Evolutionary conservation across 2,888 invertebrate species (phyloP).

Genomic region (Athalia cordata): DNA sequence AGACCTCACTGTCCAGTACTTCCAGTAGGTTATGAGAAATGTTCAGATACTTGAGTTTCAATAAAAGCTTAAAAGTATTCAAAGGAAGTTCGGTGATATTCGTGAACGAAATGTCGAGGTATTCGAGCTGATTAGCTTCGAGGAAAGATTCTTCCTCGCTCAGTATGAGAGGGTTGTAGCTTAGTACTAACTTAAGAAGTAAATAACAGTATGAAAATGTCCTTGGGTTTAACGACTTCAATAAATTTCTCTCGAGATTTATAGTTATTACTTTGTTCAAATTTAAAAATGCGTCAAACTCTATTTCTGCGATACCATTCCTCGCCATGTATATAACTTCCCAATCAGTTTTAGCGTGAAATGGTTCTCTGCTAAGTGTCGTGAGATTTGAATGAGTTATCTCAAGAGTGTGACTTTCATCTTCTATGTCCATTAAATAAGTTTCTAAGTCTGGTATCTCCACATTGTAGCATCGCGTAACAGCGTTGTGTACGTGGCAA

Average conservation of each 20-base stretch:
- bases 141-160: conserved; percentile 36
- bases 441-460: conserved; percentile 36
- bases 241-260: conserved; percentile 41
- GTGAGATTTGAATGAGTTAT: conserved; percentile 45
- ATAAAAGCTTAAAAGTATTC: conserved; percentile 31
- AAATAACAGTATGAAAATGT: conserved; percentile 45
- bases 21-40: conserved; percentile 44
- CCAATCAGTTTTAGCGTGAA: conserved; percentile 37
- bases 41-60: conserved; percentile 44
- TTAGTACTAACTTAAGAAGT: conserved; percentile 43
- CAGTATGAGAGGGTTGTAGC: conserved; percentile 39
- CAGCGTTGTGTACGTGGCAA: conserved; percentile 41
- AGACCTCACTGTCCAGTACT: conserved; percentile 43
- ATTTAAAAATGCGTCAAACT: conserved; percentile 39
- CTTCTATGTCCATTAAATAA: conserved; percentile 9
- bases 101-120: conserved; percentile 45
- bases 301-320: conserved; percentile 39
- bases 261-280: conserved; percentile 40
- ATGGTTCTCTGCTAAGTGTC: conserved; percentile 35
- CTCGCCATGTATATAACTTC: conserved; percentile 45
- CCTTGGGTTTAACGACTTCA: conserved; percentile 35
- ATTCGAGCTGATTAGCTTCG: conserved; percentile 43
- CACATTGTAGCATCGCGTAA: conserved; percentile 46
- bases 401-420: conserved; percentile 44
- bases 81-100: conserved; percentile 40